A percentile compares a stretch with the other conserved stretches of the same genome.
Evolutionary conservation across 2,888 invertebrate species (phyloP).

Genomic region (Sesia bembeciformis): DNA sequence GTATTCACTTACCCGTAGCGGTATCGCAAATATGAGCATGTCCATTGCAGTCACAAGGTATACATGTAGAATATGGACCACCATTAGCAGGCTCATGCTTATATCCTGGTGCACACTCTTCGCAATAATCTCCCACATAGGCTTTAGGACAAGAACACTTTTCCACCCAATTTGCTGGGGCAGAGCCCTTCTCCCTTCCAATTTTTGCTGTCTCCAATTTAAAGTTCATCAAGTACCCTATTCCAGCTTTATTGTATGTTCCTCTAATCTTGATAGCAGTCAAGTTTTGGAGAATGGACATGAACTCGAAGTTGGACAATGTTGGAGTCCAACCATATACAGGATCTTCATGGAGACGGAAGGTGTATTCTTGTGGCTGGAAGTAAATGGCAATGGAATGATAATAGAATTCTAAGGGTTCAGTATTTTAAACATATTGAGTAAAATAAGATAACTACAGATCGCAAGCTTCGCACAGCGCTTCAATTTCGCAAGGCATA

Average conservation of each 20-base stretch:
- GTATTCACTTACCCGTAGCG: slow-evolving; percentile 80
- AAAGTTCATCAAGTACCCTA: slow-evolving; percentile 93
- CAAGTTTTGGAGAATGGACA: slow-evolving; percentile 93
- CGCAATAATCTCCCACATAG: slow-evolving; percentile 96
- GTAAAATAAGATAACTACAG: not conserved
- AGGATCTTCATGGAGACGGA: slow-evolving; percentile 93
- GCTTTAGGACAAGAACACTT: slow-evolving; percentile 91
- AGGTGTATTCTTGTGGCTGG: slow-evolving; percentile 84
- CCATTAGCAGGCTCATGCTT: slow-evolving; percentile 93
- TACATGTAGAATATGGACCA: slow-evolving; percentile 94
- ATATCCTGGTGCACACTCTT: slow-evolving; percentile 96
- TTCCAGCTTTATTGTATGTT: slow-evolving; percentile 87
- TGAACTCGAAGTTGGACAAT: slow-evolving; percentile 89
- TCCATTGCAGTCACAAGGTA: slow-evolving; percentile 97
- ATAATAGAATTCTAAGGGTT: not conserved
- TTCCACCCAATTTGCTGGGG: slow-evolving; percentile 94
- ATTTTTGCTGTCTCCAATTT: slow-evolving; percentile 90
- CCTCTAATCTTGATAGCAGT: slow-evolving; percentile 96
- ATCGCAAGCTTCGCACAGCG: not conserved
- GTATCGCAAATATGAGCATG: slow-evolving; percentile 98
- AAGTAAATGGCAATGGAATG: slow-evolving; percentile 6
- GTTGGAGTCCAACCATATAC: slow-evolving; percentile 96
- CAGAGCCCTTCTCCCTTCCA: slow-evolving; percentile 78
- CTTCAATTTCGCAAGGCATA: slow-evolving; percentile 8
- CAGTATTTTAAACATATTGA: not conserved